A percentile compares a stretch with the other conserved stretches of the same genome.
Evolutionary conservation across 2,888 invertebrate species (phyloP).

Genomic region (Plebejus argus): DNA sequence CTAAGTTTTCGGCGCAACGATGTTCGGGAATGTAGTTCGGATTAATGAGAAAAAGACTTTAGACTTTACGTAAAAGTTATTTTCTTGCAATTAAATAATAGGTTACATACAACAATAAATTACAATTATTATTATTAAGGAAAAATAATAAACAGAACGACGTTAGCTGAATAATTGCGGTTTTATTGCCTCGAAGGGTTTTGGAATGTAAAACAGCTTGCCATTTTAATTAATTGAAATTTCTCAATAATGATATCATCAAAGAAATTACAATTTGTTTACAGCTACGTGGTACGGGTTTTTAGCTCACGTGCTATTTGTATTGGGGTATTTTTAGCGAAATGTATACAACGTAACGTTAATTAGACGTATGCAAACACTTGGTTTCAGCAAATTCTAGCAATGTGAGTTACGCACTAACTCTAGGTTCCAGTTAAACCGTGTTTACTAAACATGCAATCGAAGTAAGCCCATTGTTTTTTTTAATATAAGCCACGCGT

Average conservation of each 20-base stretch:
- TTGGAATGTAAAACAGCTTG: not conserved
- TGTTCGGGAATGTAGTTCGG: too few species aligned
- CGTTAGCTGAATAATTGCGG: not conserved
- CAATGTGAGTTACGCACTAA: slow-evolving; percentile 44
- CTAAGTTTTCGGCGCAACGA: too few species aligned
- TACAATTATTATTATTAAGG: too few species aligned
- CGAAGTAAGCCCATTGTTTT: not conserved
- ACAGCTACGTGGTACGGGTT: not conserved
- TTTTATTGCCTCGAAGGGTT: not conserved
- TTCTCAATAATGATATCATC: slow-evolving; percentile 4
- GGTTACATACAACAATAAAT: too few species aligned
- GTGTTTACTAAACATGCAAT: slow-evolving; percentile 67
- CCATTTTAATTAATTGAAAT: not conserved
- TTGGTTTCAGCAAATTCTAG: slow-evolving; percentile 34
- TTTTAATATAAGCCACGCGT: not conserved
- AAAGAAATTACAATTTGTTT: slow-evolving; percentile 1
- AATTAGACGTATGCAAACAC: slow-evolving; percentile 35
- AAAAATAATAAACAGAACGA: too few species aligned
- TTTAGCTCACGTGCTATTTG: slow-evolving; percentile 20
- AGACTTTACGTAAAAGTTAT: too few species aligned
- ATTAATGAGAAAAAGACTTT: too few species aligned
- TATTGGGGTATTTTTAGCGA: slow-evolving; percentile 30
- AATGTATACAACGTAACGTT: slow-evolving; percentile 30
- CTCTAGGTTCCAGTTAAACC: slow-evolving; percentile 52
- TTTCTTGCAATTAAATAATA: too few species aligned